Evolutionary conservation across 1,140 invertebrate species (phyloP), one percentile per base, ranked within the genome.

Genomic region (Apis cerana): DNA sequence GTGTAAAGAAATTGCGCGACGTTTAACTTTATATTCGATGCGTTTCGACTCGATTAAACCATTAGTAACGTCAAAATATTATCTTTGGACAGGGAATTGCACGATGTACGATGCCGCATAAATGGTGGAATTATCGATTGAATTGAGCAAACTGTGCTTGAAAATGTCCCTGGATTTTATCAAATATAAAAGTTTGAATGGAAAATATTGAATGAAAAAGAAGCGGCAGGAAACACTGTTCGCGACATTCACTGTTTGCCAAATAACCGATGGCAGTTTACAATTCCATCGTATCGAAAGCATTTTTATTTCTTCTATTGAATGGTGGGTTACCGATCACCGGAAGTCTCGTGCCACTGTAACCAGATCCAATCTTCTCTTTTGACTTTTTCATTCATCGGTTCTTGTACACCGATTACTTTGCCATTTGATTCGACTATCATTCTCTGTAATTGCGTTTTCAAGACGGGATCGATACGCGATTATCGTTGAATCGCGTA

Each of bases 401-500:
- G 12, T 11, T n/a, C n/a, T 76, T n/a, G 80, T 48, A n/a, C 43
- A 52, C 54, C 72, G 74, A 54, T 76, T 82, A 69, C 48, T 82
- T 58, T 33, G 74, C 54, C 80, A 82, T 54, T 64, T 52, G 54
- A 17, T 21, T 23, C 33, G 23, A 27, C 80, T 17, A 12, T 54
- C 48, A 76, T 74, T 76, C 74, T 68, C 43, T 82, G 56, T 76
- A 76, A 82, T 82, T 76, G 56, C 64, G 54, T 78, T 78, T 69
- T 58, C 52, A 50, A 27, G n/a, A 21, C 81, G 67, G 7, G 33
- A 78, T 82, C 75, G 81, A 78, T 82, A 59, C 75, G 17, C 75
- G 67, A 27, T 82, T 78, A 82, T 82, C 58, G 81, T 71, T 65
- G 75, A 78, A 82, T 82, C 71, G 67, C 33, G 67, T 58, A 78